Evolutionary conservation across 2,113 vertebrate genomes (phyloP).

Genomic region (Carettochelys insculpta): DNA sequence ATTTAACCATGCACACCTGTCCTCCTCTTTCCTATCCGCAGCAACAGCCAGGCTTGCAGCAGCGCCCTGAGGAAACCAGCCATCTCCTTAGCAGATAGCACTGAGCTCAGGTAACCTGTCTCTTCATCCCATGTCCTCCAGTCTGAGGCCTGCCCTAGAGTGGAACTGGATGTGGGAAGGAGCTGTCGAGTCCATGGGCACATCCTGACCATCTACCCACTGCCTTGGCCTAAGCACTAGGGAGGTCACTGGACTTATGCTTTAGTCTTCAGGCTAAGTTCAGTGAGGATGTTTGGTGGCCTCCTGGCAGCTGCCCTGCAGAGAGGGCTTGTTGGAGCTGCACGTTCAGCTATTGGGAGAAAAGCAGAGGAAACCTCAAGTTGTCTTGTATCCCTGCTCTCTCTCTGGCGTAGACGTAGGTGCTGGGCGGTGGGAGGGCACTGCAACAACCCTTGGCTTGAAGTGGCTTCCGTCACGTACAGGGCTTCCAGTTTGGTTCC

Average conservation of each 20-base stretch:
- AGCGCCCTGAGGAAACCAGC: conserved; percentile 93
- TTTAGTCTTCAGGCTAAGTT: background rate
- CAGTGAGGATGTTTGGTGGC: background rate
- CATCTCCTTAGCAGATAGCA: conserved; percentile 96
- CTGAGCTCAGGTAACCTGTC: conserved; percentile 89
- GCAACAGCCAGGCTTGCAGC: conserved; percentile 95
- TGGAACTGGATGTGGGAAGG: background rate
- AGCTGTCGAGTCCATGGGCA: background rate
- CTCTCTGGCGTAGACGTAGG: background rate
- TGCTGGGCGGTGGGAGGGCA: no score
- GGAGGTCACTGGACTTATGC: background rate
- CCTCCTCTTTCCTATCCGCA: conserved; percentile 51
- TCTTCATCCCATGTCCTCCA: background rate
- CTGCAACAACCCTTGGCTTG: no score
- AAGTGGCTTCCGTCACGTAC: no score
- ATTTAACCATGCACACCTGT: fast-evolving
- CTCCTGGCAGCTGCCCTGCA: background rate
- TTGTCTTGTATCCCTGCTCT: background rate
- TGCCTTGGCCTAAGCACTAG: background rate
- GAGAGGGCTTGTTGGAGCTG: background rate
- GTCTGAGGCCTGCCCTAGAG: background rate
- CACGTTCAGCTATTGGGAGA: background rate
- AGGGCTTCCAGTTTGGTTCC: no score
- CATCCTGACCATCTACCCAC: background rate
- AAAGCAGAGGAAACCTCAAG: background rate